These are phyloP conservation scores for Sphyrna mokarran DNA, from an alignment of 2,113 vertebrate species.

Conservation along the genomic window DNA sequence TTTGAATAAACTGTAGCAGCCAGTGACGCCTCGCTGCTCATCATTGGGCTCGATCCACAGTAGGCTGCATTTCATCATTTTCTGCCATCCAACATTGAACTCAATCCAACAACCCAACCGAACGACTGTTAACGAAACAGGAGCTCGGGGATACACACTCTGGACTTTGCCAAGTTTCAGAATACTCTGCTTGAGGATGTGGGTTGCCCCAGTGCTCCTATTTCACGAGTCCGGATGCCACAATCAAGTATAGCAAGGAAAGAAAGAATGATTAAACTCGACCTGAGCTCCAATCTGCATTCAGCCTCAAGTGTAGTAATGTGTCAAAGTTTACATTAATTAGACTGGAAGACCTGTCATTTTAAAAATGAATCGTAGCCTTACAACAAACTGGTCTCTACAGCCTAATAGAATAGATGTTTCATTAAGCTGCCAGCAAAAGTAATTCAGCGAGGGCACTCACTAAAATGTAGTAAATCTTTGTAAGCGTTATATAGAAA, in stretches of 20 bases:
- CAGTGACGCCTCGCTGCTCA: neutral
- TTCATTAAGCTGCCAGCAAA: neutral
- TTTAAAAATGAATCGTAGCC: neutral
- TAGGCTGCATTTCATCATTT: neutral
- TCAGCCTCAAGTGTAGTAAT: neutral
- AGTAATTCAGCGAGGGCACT: neutral
- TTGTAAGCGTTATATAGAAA: neutral
- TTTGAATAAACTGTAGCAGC: neutral
- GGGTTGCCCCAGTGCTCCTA: neutral
- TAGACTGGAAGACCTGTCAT: constrained; percentile 28
- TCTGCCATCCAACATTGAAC: neutral
- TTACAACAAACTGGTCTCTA: neutral
- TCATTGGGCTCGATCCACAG: neutral
- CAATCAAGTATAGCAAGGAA: neutral
- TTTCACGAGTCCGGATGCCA: neutral
- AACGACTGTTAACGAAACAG: neutral
- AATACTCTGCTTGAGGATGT: neutral
- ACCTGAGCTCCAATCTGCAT: neutral
- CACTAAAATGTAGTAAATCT: too few species aligned
- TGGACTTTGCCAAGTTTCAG: neutral
- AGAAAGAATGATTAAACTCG: neutral
- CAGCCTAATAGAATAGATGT: neutral
- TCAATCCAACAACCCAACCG: neutral
- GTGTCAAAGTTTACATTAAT: constrained; percentile 17
- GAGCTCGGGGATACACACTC: neutral